Evolutionary conservation across 2,113 vertebrate genomes (phyloP).

Genomic region (Osmerus eperlanus): DNA sequence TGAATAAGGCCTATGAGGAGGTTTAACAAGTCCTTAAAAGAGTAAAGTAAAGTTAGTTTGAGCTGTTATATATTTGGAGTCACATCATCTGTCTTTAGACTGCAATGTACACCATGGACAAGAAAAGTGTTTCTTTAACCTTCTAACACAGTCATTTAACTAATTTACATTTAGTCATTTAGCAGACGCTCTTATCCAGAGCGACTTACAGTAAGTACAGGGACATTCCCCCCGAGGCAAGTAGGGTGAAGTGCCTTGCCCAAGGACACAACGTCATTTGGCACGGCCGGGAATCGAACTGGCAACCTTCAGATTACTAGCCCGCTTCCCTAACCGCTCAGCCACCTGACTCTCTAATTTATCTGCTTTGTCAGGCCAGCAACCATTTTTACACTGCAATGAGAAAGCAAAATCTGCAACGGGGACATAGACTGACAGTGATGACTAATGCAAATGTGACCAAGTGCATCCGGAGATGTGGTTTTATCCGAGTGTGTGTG

Average conservation of each 20-base stretch:
- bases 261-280: too few relatives aligned
- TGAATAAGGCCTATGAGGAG: not conserved
- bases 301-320: too few relatives aligned
- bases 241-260: too few relatives aligned
- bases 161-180: too few relatives aligned
- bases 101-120: not conserved
- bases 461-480: conserved; percentile 32
- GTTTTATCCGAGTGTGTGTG: not conserved
- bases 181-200: too few relatives aligned
- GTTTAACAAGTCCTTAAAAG: not conserved
- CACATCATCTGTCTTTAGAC: conserved; percentile 31
- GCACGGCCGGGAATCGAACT: too few relatives aligned
- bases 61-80: conserved; percentile 18
- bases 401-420: conserved; percentile 17
- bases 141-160: conserved; percentile 11
- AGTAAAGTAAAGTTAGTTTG: not conserved
- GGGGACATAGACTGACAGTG: conserved; percentile 12
- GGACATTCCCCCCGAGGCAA: too few relatives aligned
- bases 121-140: not conserved
- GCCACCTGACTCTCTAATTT: not conserved
- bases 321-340: too few relatives aligned
- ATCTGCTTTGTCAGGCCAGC: not conserved
- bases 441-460: conserved; percentile 25
- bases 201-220: too few relatives aligned
- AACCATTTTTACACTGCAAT: conserved; percentile 1